Base-by-base conservation (phyloP, 2,113 vertebrate genomes). In the Rostratula benghalensis region DNA sequence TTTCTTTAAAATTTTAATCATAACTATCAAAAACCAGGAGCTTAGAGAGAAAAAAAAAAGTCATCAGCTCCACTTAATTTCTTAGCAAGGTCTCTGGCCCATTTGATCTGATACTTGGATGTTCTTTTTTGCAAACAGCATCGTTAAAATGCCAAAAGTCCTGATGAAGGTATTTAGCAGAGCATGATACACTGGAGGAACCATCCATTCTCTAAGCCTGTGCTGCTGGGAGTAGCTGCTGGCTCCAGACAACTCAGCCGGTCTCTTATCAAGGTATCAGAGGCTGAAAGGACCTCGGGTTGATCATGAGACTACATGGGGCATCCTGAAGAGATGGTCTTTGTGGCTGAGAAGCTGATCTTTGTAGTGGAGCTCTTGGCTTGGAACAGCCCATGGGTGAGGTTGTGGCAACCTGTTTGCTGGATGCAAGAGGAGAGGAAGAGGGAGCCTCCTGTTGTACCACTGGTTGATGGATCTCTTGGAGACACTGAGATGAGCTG, bases 401-500 rank as follows among this genome's bases (percentile, higher is more conserved):
- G 37, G 16, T 1, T 41, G 59, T 28, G 33, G 17, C 35, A 69
- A 21, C 18, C n/a, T 60, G 48, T 25, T 64, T 27, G 3, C 13
- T 6, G 30, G 21, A 3, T 3, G 23, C 3, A n/a, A 61, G 31
- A 21, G 16, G 25, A 35, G 11, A 31, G 35, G 12, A 43, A 68
- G 43, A 53, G 37, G 33, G 54, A 88, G 17, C 19, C 48, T 37
- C 4, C 7, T 9, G 25, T 1, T n/a, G 45, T 24, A 17, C 13
- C 16, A 13, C 5, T 0, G 0, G 9, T 1, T 35, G n/a, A 2
- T 10, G 46, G 46, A 19, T 25, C 57, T 73, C 0, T 0, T 20
- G 39, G 53, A 60, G 73, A 43, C 12, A 0, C 43, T 15, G 70
- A 54, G 71, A 53, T 11, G 22, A 69, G 50, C 45, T 31, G 79